Evolutionary conservation across 2,797 vertebrate species (phyloP).

Genomic region (Spinus olivaceus): DNA sequence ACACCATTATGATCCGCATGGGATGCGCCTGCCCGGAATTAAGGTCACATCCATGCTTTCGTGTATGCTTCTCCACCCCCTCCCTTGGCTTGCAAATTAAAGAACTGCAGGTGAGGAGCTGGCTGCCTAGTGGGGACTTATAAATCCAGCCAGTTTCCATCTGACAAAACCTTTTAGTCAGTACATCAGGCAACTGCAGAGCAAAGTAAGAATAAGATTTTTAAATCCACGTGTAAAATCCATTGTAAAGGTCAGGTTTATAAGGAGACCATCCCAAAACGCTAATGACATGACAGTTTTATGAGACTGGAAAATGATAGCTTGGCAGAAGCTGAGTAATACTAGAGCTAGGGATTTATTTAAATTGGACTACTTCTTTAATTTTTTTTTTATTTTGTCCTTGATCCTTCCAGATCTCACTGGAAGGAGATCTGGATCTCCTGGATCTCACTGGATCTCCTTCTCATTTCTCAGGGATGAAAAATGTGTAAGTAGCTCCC

Average conservation of each 20-base stretch:
- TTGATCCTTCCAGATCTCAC: constrained; percentile 12
- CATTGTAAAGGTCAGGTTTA: constrained; percentile 49
- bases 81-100: background rate
- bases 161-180: background rate
- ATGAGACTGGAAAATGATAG: constrained; percentile 39
- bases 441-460: no score
- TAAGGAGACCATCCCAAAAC: constrained; percentile 6
- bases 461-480: background rate
- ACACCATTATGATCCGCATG: constrained; percentile 49
- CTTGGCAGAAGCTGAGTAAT: constrained; percentile 41
- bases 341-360: constrained; percentile 46
- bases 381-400: background rate
- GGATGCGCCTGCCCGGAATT: background rate
- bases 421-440: no score
- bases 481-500: background rate
- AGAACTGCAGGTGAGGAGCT: background rate
- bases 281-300: constrained; percentile 45
- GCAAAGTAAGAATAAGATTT: constrained; percentile 17
- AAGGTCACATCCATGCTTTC: background rate
- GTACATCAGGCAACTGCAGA: background rate
- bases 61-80: background rate
- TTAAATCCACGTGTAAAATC: constrained; percentile 42
- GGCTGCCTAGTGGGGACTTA: background rate
- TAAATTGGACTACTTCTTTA: background rate
- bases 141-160: background rate